Percentiles rank a stretch among this genome's conserved stretches.
Conservation (phyloP, 2,797 vertebrate species). For the Nannoperca obscura region DNA sequence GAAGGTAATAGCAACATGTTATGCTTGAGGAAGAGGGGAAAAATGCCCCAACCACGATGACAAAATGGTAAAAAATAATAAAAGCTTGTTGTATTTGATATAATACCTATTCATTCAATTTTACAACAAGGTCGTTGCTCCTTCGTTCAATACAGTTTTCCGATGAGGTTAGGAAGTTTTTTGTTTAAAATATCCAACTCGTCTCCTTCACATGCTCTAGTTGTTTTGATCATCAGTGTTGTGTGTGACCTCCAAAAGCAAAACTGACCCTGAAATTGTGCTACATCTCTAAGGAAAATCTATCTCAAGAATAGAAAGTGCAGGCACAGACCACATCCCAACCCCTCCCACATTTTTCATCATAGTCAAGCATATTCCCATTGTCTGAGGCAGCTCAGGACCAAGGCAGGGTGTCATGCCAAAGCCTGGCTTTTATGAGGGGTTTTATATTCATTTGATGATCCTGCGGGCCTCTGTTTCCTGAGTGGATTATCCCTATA, state of each 20-base stretch:
- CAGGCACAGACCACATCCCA: constrained; percentile 50
- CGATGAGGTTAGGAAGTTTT: not conserved
- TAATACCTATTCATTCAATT: not conserved
- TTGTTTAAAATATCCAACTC: not conserved
- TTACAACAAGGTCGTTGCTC: not conserved
- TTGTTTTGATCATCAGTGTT: constrained; percentile 29
- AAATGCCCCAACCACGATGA: not conserved
- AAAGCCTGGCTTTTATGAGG: constrained; percentile 81
- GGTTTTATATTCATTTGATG: constrained; percentile 86
- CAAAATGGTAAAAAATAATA: not conserved
- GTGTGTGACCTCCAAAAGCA: constrained; percentile 57
- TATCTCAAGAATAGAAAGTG: constrained; percentile 50
- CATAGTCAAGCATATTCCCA: constrained; percentile 69
- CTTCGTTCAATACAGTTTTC: not conserved
- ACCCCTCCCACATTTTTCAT: constrained; percentile 70
- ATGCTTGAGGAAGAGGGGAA: not conserved
- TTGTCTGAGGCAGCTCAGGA: constrained; percentile 77
- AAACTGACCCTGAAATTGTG: constrained; percentile 44
- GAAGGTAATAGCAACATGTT: not conserved
- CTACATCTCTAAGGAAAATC: constrained; percentile 42
- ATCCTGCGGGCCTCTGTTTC: constrained; percentile 83
- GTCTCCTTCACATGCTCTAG: not conserved
- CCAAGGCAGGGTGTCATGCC: constrained; percentile 81
- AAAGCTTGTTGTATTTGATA: not conserved
- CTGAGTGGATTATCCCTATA: constrained; percentile 85